Base-by-base conservation (phyloP, 2,113 vertebrate genomes). In the Acrocephalus arundinaceus region DNA sequence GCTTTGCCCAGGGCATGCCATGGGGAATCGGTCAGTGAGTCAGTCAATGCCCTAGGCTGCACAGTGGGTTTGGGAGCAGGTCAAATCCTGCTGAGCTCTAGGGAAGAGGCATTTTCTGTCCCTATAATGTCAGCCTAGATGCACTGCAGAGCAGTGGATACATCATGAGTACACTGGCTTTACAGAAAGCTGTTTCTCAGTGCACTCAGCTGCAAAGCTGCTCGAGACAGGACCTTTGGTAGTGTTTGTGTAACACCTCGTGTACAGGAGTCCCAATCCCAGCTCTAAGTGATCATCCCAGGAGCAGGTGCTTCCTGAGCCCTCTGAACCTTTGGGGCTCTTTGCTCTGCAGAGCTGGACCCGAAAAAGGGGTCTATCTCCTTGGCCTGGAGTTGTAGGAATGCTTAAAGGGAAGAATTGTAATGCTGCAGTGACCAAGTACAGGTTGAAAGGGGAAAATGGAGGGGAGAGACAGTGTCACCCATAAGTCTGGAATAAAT, bases 1-100 rank as follows among this genome's bases (percentile, higher is more conserved):
- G 3, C 85, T 87, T 68, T 70, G 39, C 49, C 33, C 33, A 25
- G 17, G 28, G 7, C 0, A 2, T 48, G 49, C 33, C 19, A 8
- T 10, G 22, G 41, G 35, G 11, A 87, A 37, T 15, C 0, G 1
- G 35, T 13, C 24, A 68, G n/a, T 0, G 2, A 54, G 24, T 62
- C 5, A 80, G 1, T 27, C 43, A 30, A 19, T 45, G 33, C 5
- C 28, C 22, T 43, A 59, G 63, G 68, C 55, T 43, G 46, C 19
- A 48, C 39, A 13, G 45, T 17, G 10, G 25, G 7, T 77, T 81
- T 1, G 4, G 5, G 6, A 91, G 35, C 57, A 67, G 52, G 14
- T 3, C 31, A 54, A 15, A 75, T 62, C 46, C 72, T 79, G 61
- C 70, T 78, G 63, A 76, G 9, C 28, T 24, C 14, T 72, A 8